Evolutionary conservation across 2,797 vertebrate species (phyloP).

Genomic region (Sparidentex hasta): DNA sequence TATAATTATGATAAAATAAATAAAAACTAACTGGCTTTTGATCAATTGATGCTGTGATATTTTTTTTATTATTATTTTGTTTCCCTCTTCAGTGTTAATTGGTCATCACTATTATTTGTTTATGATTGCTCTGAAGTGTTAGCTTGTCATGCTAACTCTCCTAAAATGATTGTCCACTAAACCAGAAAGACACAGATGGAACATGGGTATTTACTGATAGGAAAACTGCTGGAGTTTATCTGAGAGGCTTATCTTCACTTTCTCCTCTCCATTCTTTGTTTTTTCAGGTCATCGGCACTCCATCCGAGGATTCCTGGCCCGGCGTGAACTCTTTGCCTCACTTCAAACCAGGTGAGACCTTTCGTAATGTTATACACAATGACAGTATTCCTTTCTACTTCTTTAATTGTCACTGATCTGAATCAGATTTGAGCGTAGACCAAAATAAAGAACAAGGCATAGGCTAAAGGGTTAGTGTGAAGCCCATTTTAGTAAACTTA

Average conservation of each 20-base stretch:
- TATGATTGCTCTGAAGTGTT: not conserved
- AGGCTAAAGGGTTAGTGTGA: not conserved
- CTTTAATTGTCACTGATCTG: not conserved
- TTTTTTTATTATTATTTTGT: not conserved
- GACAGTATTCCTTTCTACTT: not conserved
- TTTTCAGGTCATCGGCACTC: constrained; percentile 91
- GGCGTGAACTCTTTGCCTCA: constrained; percentile 93
- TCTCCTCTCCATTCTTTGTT: constrained; percentile 9
- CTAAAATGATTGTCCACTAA: not conserved
- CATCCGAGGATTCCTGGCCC: constrained; percentile 93
- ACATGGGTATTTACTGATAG: not conserved
- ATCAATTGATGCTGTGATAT: not conserved
- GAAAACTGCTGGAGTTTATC: not conserved
- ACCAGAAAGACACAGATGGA: not conserved
- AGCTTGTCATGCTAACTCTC: not conserved
- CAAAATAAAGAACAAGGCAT: not conserved
- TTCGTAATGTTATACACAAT: not conserved
- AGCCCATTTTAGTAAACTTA: not conserved
- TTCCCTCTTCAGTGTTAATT: not conserved
- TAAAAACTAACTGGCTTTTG: not conserved
- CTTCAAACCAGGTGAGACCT: constrained; percentile 90
- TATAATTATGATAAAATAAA: not conserved
- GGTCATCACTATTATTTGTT: not conserved
- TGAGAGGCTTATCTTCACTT: not conserved
- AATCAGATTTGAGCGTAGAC: not conserved